Evolutionary conservation across 2,888 invertebrate genomes (phyloP).

Genomic region (Didymodactylos carnosus): DNA sequence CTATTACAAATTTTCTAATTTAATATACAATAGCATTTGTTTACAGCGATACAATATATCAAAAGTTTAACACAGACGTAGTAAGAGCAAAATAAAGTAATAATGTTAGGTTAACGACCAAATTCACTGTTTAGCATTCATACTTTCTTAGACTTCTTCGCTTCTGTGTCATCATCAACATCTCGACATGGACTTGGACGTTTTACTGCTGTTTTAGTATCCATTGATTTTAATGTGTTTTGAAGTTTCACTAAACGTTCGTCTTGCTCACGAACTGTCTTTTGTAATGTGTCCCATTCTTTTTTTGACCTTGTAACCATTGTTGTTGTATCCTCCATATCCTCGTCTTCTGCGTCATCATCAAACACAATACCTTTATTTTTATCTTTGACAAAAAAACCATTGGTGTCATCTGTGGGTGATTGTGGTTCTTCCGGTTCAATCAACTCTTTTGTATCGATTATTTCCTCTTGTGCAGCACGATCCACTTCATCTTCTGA

Average conservation of each 20-base stretch:
- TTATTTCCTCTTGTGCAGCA: background rate
- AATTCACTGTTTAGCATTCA: too few species aligned
- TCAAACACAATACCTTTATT: background rate
- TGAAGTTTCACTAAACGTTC: too few species aligned
- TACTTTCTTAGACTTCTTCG: background rate
- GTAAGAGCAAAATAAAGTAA: too few species aligned
- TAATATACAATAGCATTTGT: too few species aligned
- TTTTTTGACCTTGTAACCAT: too few species aligned
- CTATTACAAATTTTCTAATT: too few species aligned
- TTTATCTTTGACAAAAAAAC: background rate
- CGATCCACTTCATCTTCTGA: background rate
- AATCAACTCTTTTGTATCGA: background rate
- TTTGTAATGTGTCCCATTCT: too few species aligned
- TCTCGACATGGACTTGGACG: background rate
- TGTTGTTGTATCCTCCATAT: background rate
- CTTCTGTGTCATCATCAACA: background rate
- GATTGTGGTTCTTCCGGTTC: background rate
- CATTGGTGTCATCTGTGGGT: background rate
- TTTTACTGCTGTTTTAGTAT: background rate
- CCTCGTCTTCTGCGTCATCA: background rate
- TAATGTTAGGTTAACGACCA: too few species aligned
- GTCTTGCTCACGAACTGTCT: too few species aligned
- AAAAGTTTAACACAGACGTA: too few species aligned
- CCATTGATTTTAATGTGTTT: too few species aligned
- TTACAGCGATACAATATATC: too few species aligned